Evolutionary conservation across 2,113 vertebrate species (phyloP).

Genomic region (Entelurus aequoreus): DNA sequence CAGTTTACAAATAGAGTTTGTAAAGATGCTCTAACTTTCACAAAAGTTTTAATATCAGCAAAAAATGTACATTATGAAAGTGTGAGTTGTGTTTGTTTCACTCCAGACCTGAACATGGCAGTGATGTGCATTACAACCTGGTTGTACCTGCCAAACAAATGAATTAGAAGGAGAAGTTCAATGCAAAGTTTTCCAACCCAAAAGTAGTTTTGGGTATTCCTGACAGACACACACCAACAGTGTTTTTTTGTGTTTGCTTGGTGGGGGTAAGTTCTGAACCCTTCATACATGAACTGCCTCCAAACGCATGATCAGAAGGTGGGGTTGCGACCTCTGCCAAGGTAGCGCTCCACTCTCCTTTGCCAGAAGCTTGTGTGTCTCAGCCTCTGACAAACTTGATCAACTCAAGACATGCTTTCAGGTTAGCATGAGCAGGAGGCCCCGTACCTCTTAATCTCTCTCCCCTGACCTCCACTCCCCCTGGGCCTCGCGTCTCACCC

Average conservation of each 20-base stretch:
- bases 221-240: not conserved
- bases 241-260: too few species aligned
- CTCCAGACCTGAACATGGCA: not conserved
- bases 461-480: constrained; percentile 60
- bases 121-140: not conserved
- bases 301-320: not conserved
- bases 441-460: constrained; percentile 53
- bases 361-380: constrained; percentile 11
- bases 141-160: too few species aligned
- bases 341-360: not conserved
- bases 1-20: not conserved
- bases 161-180: too few species aligned
- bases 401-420: constrained; percentile 52
- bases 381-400: constrained; percentile 33
- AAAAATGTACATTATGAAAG: not conserved
- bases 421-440: constrained; percentile 40
- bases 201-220: not conserved
- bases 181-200: not conserved
- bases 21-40: too few species aligned
- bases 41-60: not conserved
- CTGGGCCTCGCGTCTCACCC: constrained; percentile 44
- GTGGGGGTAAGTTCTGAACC: too few species aligned
- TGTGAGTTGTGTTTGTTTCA: not conserved
- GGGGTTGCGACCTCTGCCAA: not conserved
- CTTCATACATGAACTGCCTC: not conserved